These are phyloP conservation scores for Mastacembelus armatus DNA, from an alignment of 2,797 vertebrate species.

Conservation along the genomic window DNA sequence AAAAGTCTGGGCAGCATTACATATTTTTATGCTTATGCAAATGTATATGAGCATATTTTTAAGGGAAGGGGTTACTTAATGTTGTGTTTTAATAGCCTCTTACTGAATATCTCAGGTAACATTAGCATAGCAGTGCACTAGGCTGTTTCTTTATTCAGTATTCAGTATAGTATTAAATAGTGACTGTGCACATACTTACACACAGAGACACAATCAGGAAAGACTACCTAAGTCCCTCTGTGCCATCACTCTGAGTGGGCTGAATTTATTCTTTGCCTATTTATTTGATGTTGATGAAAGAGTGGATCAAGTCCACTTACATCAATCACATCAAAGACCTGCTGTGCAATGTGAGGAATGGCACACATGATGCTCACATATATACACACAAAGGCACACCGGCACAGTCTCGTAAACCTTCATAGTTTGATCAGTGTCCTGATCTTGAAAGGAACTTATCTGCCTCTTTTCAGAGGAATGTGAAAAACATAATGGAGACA, in stretches of 20 bases:
- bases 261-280: constrained; percentile 61
- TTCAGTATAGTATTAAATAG: neutral
- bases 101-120: constrained; percentile 1
- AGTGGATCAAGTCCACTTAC: constrained; percentile 67
- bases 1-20: neutral
- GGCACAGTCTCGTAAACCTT: constrained; percentile 46
- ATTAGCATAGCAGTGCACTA: neutral
- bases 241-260: constrained; percentile 26
- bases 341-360: constrained; percentile 55
- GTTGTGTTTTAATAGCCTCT: constrained; percentile 3
- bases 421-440: constrained; percentile 60
- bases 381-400: constrained; percentile 7
- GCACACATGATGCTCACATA: constrained; percentile 25
- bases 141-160: constrained; percentile 6
- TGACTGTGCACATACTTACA: constrained; percentile 4
- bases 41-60: neutral
- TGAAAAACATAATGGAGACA: constrained; percentile 52
- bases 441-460: constrained; percentile 67
- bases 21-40: neutral
- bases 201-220: constrained; percentile 30
- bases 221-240: constrained; percentile 39
- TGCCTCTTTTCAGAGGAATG: constrained; percentile 56
- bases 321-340: constrained; percentile 75
- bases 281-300: constrained; percentile 77
- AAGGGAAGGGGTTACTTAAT: neutral